phyloP scores from a whole-genome alignment of 2,797 vertebrate genomes.

The Lycodopsis pacificus region DNA sequence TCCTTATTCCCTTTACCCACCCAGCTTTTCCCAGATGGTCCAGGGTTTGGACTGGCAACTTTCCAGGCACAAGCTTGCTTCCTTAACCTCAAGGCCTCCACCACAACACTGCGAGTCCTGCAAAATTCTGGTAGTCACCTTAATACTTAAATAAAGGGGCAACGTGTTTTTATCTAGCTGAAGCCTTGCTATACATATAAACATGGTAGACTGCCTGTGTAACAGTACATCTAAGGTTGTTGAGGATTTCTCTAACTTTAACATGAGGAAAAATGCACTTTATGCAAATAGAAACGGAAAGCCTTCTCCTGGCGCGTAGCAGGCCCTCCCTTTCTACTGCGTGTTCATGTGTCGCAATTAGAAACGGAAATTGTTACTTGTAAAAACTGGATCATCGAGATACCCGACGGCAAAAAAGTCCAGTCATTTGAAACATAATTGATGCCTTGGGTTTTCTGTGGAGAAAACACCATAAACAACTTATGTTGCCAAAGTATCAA shows the following conservation, averaged over 20 bases:
- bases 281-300: slow-evolving; percentile 16
- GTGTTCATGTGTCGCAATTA: slow-evolving; percentile 48
- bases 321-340: slow-evolving; percentile 16
- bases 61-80: slow-evolving; percentile 61
- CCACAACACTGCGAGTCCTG: slow-evolving; percentile 45
- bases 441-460: slow-evolving; percentile 33
- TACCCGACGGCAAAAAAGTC: slow-evolving; percentile 12
- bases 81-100: slow-evolving; percentile 56
- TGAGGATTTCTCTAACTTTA: slow-evolving; percentile 14
- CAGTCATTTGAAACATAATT: slow-evolving; percentile 36
- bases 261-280: slow-evolving; percentile 5
- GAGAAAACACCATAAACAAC: slow-evolving; percentile 45
- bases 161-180: slow-evolving; percentile 22
- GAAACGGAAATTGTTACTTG: slow-evolving; percentile 48
- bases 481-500: slow-evolving; percentile 33
- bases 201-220: background rate
- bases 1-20: slow-evolving; percentile 61
- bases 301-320: background rate
- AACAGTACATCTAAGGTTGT: background rate
- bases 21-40: slow-evolving; percentile 65
- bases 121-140: slow-evolving; percentile 43
- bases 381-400: slow-evolving; percentile 53
- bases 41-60: slow-evolving; percentile 63
- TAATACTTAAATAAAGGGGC: slow-evolving; percentile 18
- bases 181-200: slow-evolving; percentile 7